Conservation (phyloP, 2,113 vertebrate genomes). For the Odontesthes bonariensis region DNA sequence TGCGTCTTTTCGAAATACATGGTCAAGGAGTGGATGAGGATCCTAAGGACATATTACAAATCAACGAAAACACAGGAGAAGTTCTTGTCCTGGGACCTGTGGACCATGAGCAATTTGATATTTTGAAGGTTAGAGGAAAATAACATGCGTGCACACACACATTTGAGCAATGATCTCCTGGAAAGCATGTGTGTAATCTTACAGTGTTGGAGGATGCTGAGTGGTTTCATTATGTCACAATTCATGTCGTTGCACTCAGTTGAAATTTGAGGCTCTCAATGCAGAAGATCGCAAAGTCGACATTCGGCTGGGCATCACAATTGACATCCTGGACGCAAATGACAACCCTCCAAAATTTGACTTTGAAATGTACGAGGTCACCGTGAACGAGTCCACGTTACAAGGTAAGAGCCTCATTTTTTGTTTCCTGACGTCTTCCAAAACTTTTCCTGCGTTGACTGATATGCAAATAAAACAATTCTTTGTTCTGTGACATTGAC, state of each 20-base stretch:
- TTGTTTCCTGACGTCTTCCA: too few relatives aligned
- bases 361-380: background rate
- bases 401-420: conserved; percentile 62
- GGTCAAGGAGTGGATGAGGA: conserved; percentile 67
- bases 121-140: conserved; percentile 15
- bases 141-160: background rate
- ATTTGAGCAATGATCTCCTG: background rate
- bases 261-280: conserved; percentile 48
- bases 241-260: conserved; percentile 42
- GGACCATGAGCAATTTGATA: conserved; percentile 42
- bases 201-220: fast-evolving
- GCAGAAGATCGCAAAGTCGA: fast-evolving
- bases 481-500: background rate
- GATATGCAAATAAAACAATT: background rate
- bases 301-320: conserved; percentile 57
- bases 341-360: conserved; percentile 68
- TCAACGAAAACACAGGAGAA: conserved; percentile 33
- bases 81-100: conserved; percentile 50
- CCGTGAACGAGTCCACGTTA: conserved; percentile 32
- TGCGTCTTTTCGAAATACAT: conserved; percentile 6
- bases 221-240: background rate
- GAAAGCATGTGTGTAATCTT: background rate
- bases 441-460: fast-evolving
- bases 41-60: conserved; percentile 46
- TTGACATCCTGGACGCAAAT: conserved; percentile 64